phyloP scores from a whole-genome alignment of 1,140 invertebrate species.

The Chironomus striatipennis region DNA sequence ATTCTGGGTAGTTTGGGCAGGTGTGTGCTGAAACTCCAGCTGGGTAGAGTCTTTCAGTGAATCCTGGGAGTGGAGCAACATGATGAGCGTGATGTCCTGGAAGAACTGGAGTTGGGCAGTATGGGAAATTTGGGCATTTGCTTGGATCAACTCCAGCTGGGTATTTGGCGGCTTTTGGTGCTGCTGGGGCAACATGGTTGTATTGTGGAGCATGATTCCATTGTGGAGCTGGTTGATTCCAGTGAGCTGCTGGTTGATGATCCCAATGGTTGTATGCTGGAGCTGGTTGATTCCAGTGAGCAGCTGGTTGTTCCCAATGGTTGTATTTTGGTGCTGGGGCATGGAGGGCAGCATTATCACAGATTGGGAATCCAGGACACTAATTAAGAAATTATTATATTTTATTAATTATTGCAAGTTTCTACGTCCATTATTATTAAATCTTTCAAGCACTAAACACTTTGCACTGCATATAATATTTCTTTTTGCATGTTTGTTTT shows the following conservation, averaged over 20 bases:
- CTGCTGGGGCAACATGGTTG: neutral
- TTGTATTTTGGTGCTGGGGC: conserved; percentile 24
- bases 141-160: conserved; percentile 40
- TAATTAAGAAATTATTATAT: conserved; percentile 29
- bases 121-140: conserved; percentile 42
- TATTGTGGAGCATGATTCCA: conserved; percentile 11
- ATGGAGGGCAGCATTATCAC: conserved; percentile 40
- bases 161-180: conserved; percentile 34
- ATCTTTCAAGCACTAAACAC: too few species aligned
- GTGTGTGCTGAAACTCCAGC: conserved; percentile 40
- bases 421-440: too few species aligned
- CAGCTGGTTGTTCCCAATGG: conserved; percentile 29
- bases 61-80: conserved; percentile 37
- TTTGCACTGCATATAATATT: too few species aligned
- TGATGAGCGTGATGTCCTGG: conserved; percentile 29
- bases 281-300: conserved; percentile 29
- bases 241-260: conserved; percentile 30
- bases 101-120: conserved; percentile 38
- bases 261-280: neutral
- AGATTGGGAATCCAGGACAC: conserved; percentile 40
- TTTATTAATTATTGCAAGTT: too few species aligned
- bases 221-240: conserved; percentile 9
- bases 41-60: conserved; percentile 40
- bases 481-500: neutral
- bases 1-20: conserved; percentile 44